Evolutionary conservation across 2,113 vertebrate species (phyloP).

Genomic region (Semnornis frantzii): DNA sequence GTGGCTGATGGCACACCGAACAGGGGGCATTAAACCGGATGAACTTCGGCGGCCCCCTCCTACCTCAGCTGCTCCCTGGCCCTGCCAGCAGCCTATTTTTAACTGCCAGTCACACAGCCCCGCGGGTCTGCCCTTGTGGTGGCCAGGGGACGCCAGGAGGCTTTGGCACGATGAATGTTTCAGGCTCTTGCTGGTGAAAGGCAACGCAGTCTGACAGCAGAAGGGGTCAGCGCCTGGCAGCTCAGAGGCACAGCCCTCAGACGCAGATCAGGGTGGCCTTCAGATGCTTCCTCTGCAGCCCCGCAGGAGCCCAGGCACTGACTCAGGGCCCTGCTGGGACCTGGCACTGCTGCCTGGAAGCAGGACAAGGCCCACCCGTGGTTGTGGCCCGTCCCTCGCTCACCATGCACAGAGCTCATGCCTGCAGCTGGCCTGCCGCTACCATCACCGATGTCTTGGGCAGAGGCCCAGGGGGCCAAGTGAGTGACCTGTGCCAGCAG

Average conservation of each 20-base stretch:
- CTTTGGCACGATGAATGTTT: not conserved
- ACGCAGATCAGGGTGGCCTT: not conserved
- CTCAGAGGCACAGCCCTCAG: constrained; percentile 20
- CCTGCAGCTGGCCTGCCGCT: no score
- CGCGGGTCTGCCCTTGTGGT: not conserved
- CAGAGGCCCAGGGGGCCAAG: no score
- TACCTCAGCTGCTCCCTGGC: not conserved
- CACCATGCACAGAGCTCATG: no score
- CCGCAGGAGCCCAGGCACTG: not conserved
- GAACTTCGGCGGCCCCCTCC: not conserved
- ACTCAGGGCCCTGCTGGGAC: not conserved
- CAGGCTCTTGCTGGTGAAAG: not conserved
- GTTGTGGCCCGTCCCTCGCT: not conserved
- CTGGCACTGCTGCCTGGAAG: not conserved
- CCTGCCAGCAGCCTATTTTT: not conserved
- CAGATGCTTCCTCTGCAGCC: not conserved
- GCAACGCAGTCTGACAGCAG: not conserved
- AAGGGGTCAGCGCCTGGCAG: not conserved
- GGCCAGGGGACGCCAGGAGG: not conserved
- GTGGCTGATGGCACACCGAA: not conserved
- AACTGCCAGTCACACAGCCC: not conserved
- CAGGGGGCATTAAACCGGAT: not conserved
- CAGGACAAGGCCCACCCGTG: not conserved
- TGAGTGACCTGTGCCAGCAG: no score
- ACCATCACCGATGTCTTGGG: no score